Evolutionary conservation across 2,113 vertebrate genomes (phyloP).

Genomic region (Planiliza haematocheilus): DNA sequence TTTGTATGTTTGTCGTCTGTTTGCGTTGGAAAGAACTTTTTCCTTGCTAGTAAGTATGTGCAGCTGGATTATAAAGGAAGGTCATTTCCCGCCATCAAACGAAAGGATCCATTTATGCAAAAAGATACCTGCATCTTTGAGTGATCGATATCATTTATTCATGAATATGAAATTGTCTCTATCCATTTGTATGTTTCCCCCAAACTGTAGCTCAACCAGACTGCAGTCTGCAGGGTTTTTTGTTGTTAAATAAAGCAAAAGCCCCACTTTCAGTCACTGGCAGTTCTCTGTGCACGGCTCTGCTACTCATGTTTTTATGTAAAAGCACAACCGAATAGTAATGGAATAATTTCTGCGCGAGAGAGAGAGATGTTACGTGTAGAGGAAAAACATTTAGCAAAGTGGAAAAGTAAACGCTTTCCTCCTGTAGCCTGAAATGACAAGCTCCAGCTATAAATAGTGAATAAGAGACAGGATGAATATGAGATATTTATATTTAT

Average conservation of each 20-base stretch:
- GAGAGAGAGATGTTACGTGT: conserved; percentile 6
- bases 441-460: conserved; percentile 41
- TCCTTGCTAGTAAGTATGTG: background rate
- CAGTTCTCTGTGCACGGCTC: background rate
- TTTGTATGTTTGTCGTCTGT: too few relatives aligned
- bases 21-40: too few relatives aligned
- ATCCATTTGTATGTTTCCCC: background rate
- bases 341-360: conserved; percentile 26
- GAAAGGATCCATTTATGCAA: background rate
- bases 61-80: too few relatives aligned
- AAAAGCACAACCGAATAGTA: conserved; percentile 6
- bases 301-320: conserved; percentile 9
- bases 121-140: background rate
- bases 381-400: conserved; percentile 15
- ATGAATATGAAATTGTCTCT: conserved; percentile 1
- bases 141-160: background rate
- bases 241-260: background rate
- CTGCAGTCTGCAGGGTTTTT: background rate
- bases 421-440: conserved; percentile 19
- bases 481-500: conserved; percentile 33
- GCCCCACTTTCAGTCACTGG: background rate
- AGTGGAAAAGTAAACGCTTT: conserved; percentile 30
- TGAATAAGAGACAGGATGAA: conserved; percentile 20
- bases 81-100: background rate
- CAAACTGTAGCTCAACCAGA: background rate